Conservation (phyloP, 2,797 vertebrate species). For the Trichosurus vulpecula region DNA sequence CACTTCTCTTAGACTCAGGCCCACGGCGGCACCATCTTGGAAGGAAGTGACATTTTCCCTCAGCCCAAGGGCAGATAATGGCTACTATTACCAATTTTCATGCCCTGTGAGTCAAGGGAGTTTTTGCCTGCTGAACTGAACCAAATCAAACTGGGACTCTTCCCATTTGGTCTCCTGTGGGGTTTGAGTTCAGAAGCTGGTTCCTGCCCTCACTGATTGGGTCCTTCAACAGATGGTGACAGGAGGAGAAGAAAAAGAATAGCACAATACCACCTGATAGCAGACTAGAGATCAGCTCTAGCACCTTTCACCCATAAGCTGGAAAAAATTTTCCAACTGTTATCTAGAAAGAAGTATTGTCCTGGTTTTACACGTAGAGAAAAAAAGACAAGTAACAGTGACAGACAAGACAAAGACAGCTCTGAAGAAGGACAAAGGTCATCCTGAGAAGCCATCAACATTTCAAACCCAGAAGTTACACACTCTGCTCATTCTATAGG, state of each 20-base stretch:
- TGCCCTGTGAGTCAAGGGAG: not conserved
- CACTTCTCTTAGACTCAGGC: constrained; percentile 10
- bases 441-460: not conserved
- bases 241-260: not conserved
- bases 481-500: not conserved
- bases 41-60: not conserved
- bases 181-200: not conserved
- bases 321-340: not conserved
- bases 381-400: not conserved
- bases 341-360: not conserved
- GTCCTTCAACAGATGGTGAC: not conserved
- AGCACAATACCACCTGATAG: not conserved
- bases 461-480: not conserved
- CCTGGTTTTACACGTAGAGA: not conserved
- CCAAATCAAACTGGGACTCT: not conserved
- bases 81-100: not conserved
- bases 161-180: not conserved
- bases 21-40: not conserved
- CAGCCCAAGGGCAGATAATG: not conserved
- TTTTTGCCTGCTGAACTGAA: not conserved
- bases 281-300: not conserved
- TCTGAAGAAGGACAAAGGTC: not conserved
- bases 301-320: not conserved
- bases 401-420: not conserved
- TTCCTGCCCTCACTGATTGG: not conserved